These are phyloP conservation scores for Kryptolebias marmoratus DNA, from an alignment of 2,113 vertebrate genomes.

Conservation along the genomic window DNA sequence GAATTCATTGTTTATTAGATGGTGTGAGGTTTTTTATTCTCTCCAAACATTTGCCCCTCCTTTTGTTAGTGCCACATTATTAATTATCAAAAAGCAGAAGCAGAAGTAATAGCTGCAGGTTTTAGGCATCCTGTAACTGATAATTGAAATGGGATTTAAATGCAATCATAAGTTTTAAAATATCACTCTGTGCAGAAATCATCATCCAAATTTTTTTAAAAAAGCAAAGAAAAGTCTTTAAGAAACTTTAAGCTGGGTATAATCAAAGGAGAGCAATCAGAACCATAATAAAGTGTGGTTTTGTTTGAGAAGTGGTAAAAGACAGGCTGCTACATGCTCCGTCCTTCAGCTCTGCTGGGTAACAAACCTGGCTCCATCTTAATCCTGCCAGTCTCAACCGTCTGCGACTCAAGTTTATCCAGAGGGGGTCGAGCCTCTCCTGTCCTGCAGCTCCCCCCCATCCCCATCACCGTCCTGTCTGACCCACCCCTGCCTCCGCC, in stretches of 20 bases:
- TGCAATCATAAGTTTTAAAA: no score
- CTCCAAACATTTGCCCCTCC: no score
- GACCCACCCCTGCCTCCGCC: constrained; percentile 53
- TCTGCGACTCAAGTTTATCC: constrained; percentile 73
- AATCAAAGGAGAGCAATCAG: constrained; percentile 61
- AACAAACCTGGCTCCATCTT: constrained; percentile 76
- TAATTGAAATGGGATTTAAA: no score
- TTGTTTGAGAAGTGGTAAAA: constrained; percentile 51
- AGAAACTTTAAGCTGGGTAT: constrained; percentile 37
- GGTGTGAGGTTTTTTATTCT: no score
- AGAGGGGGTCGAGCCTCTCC: constrained; percentile 60
- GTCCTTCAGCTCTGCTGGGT: constrained; percentile 54
- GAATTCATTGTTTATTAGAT: no score
- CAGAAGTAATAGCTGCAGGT: no score
- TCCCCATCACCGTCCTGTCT: constrained; percentile 48
- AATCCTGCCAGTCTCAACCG: constrained; percentile 77
- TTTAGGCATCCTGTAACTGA: no score
- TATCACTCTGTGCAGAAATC: no score
- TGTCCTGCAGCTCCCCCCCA: constrained; percentile 22
- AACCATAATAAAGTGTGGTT: constrained; percentile 38
- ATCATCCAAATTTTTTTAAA: no score
- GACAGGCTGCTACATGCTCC: constrained; percentile 27
- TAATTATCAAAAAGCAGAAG: no score
- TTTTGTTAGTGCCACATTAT: no score
- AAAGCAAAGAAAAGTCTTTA: no score